phyloP scores from a whole-genome alignment of 2,113 vertebrate species.

The Oncorhynchus tshawytscha region DNA sequence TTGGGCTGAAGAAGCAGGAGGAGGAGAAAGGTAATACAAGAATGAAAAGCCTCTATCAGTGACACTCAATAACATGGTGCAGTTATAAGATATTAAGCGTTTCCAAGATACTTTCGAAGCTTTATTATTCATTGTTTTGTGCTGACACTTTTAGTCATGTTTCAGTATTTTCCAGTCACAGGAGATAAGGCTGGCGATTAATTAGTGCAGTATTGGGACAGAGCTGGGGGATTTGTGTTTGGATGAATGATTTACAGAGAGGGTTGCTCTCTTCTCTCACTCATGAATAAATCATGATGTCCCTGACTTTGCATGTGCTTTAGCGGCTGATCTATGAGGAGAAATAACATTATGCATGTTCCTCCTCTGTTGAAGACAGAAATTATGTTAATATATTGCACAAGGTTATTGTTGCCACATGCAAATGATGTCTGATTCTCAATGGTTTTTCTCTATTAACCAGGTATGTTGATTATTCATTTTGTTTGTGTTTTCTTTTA shows the following conservation, averaged over 20 bases:
- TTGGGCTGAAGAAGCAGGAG: slow-evolving; percentile 90
- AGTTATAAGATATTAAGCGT: neutral
- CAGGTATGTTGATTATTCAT: neutral
- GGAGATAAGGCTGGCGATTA: neutral
- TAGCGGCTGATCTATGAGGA: slow-evolving; percentile 11
- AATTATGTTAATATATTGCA: neutral
- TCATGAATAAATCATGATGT: slow-evolving; percentile 38
- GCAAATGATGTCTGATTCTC: neutral
- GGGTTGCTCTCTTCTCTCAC: slow-evolving; percentile 11
- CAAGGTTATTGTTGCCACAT: neutral
- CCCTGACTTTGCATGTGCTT: slow-evolving; percentile 8
- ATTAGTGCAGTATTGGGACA: slow-evolving; percentile 7
- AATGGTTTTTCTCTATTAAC: neutral
- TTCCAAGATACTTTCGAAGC: neutral
- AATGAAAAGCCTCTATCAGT: neutral
- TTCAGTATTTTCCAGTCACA: neutral
- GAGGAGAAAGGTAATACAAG: slow-evolving; percentile 88
- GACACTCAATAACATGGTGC: neutral
- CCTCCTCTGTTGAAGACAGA: neutral
- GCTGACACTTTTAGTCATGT: neutral
- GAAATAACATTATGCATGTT: neutral
- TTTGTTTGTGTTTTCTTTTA: slow-evolving; percentile 47
- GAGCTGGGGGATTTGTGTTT: slow-evolving; percentile 3
- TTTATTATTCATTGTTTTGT: neutral
- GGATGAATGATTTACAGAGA: slow-evolving; percentile 41